These are phyloP conservation scores for Hippoglossus hippoglossus DNA, from an alignment of 2,797 vertebrate genomes.

Conservation along the genomic window DNA sequence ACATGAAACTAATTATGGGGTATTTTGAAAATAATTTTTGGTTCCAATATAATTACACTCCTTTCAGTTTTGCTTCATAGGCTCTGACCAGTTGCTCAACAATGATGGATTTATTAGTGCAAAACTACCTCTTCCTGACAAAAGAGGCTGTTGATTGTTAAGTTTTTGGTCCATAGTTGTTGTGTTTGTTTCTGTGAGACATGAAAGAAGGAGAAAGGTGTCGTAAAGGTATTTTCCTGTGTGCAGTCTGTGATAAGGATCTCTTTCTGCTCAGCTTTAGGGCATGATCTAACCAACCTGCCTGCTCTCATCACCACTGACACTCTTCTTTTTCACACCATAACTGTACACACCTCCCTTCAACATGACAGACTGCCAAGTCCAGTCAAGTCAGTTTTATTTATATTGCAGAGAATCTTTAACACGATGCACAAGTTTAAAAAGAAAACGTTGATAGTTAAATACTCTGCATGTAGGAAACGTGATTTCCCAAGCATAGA, in stretches of 20 bases:
- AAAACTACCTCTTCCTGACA: neutral
- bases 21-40: conserved; percentile 74
- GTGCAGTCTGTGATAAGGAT: conserved; percentile 60
- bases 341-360: neutral
- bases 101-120: conserved; percentile 26
- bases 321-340: conserved; percentile 9
- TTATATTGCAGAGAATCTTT: neutral
- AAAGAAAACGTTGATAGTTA: too few species aligned
- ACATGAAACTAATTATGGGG: conserved; percentile 69
- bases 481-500: neutral
- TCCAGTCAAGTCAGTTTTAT: neutral
- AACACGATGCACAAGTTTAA: neutral
- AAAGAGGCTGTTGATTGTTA: conserved; percentile 5
- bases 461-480: neutral
- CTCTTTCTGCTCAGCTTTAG: conserved; percentile 52
- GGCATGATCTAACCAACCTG: conserved; percentile 60
- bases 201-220: conserved; percentile 27
- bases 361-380: neutral
- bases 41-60: conserved; percentile 73
- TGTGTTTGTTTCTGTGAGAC: conserved; percentile 42
- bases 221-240: conserved; percentile 34
- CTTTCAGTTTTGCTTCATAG: conserved; percentile 48
- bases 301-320: conserved; percentile 24
- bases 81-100: conserved; percentile 46
- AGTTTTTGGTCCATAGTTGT: conserved; percentile 30